phyloP scores from a whole-genome alignment of 2,888 invertebrate species.

The Limulus polyphemus region DNA sequence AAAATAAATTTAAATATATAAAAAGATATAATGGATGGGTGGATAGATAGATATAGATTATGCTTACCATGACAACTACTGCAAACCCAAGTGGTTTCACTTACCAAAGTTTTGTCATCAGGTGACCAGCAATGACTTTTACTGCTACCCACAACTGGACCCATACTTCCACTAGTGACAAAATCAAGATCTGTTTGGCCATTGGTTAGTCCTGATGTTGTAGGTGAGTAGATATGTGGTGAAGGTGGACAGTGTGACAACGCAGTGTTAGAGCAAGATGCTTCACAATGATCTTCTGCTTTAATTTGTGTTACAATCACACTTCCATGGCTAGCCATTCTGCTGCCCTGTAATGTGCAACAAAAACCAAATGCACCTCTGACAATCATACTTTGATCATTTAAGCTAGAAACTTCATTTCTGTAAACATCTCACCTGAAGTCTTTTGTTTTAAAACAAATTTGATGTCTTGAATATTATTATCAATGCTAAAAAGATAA shows the following conservation, averaged over 20 bases:
- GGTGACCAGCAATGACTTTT: slow-evolving; percentile 16
- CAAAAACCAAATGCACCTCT: too few relatives aligned
- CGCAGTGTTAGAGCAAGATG: slow-evolving; percentile 5
- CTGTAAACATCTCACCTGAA: too few relatives aligned
- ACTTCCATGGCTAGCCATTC: slow-evolving; percentile 19
- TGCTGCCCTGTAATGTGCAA: slow-evolving; percentile 8
- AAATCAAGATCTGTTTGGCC: slow-evolving; percentile 15
- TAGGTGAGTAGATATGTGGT: slow-evolving; percentile 17
- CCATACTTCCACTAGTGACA: slow-evolving; percentile 8
- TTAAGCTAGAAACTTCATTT: too few relatives aligned
- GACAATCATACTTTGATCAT: too few relatives aligned
- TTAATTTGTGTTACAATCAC: slow-evolving; percentile 21
- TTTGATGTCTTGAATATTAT: too few relatives aligned
- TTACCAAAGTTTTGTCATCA: slow-evolving; percentile 15
- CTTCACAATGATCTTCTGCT: slow-evolving; percentile 21
- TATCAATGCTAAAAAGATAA: too few relatives aligned
- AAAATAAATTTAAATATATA: too few relatives aligned
- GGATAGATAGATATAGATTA: too few relatives aligned
- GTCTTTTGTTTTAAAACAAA: too few relatives aligned
- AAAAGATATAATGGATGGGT: too few relatives aligned
- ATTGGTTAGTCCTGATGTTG: slow-evolving; percentile 17
- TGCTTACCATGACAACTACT: too few relatives aligned
- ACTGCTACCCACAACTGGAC: slow-evolving; percentile 12
- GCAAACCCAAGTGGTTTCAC: not conserved
- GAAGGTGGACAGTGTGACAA: slow-evolving; percentile 19